Evolutionary conservation across 2,888 invertebrate species (phyloP).

Genomic region (Tetragonisca angustula): DNA sequence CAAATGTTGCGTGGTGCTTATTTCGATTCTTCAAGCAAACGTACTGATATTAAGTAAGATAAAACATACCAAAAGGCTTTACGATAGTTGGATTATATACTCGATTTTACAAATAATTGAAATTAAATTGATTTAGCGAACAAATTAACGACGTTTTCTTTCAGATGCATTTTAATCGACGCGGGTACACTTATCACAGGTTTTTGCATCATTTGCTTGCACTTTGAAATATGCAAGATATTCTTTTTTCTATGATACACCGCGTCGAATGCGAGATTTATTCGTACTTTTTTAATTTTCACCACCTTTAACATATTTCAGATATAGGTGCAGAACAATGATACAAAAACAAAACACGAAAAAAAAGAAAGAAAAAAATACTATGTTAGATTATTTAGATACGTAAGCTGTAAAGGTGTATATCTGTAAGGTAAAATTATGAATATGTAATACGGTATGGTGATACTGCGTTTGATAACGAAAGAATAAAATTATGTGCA

Average conservation of each 20-base stretch:
- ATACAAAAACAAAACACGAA: constrained; percentile 1
- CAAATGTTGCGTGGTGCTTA: neutral
- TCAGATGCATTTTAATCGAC: neutral
- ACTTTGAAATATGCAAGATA: too few species aligned
- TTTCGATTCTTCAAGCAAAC: neutral
- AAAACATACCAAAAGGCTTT: neutral
- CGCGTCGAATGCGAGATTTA: constrained; percentile 26
- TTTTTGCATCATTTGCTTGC: neutral
- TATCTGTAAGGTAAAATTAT: constrained; percentile 71
- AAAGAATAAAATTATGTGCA: constrained; percentile 71
- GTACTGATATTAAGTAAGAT: constrained; percentile 31
- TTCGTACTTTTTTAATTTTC: constrained; percentile 59
- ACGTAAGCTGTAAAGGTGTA: constrained; percentile 63
- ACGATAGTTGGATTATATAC: neutral
- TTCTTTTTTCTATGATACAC: constrained; percentile 40
- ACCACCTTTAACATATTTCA: constrained; percentile 68
- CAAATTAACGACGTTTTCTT: neutral
- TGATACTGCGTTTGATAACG: constrained; percentile 72
- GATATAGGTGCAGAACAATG: constrained; percentile 64
- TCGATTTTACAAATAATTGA: neutral
- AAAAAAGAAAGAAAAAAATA: neutral
- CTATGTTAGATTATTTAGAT: constrained; percentile 57
- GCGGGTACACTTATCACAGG: neutral
- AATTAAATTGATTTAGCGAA: neutral
- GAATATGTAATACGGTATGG: constrained; percentile 60